phyloP scores from a whole-genome alignment of 30 jellyfish, hydroid and myxozoan genomes.

The Turritopsis rubra region DNA sequence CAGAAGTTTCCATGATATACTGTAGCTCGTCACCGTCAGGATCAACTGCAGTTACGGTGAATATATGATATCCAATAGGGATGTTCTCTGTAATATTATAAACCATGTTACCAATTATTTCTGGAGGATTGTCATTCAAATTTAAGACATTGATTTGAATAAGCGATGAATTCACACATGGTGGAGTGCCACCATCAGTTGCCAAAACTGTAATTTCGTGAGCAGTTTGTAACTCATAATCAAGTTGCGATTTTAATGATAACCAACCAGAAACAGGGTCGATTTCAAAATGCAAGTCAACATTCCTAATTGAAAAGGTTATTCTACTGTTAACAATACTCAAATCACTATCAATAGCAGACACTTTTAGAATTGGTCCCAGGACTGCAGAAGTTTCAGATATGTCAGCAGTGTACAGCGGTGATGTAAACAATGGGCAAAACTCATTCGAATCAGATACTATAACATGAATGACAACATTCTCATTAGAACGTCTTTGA shows the following conservation, averaged over 20 bases:
- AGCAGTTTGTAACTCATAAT: background rate
- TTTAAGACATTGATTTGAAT: background rate
- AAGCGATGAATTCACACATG: background rate
- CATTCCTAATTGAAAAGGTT: background rate
- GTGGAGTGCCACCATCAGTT: background rate
- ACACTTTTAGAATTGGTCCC: background rate
- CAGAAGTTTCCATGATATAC: background rate
- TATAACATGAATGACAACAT: background rate
- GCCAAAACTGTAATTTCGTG: constrained; percentile 2
- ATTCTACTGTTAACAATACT: background rate
- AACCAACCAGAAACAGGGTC: background rate
- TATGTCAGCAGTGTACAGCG: background rate
- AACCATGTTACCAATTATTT: background rate
- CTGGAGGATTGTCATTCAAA: constrained; percentile 8
- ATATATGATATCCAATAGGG: background rate
- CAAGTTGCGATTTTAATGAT: background rate
- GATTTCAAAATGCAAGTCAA: background rate
- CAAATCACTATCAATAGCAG: constrained; percentile 1
- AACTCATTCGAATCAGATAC: background rate
- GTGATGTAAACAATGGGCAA: background rate
- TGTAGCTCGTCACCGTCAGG: background rate
- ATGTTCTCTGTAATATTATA: background rate
- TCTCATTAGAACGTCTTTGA: background rate
- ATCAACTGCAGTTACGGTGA: background rate
- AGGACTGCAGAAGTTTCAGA: background rate